These are phyloP conservation scores for Ophion costatus DNA, from an alignment of 2,888 invertebrate genomes.

Conservation along the genomic window DNA sequence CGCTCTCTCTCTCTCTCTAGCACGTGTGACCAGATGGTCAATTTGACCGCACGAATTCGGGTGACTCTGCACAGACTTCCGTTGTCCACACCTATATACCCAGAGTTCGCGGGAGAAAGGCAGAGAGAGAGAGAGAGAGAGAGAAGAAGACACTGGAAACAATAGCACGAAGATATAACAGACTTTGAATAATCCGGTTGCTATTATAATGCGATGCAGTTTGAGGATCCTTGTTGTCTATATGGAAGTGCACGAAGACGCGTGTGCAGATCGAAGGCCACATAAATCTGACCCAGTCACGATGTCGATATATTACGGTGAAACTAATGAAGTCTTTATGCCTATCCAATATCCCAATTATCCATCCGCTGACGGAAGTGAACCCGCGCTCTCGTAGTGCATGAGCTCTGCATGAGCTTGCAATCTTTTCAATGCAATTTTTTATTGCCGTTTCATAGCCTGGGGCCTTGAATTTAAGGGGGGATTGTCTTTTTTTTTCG, in stretches of 20 bases:
- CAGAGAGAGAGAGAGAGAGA: background rate
- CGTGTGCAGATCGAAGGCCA: background rate
- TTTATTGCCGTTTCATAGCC: too few relatives aligned
- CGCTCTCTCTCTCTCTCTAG: background rate
- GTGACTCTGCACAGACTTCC: background rate
- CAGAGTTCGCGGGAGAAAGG: background rate
- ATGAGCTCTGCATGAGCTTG: background rate
- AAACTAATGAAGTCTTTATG: background rate
- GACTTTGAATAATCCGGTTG: constrained; percentile 45
- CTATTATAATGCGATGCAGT: constrained; percentile 44
- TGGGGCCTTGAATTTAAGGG: too few relatives aligned
- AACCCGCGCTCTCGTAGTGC: background rate
- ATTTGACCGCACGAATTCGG: constrained; percentile 6
- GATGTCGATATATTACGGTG: constrained; percentile 28
- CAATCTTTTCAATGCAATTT: too few relatives aligned
- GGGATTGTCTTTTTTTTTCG: too few relatives aligned
- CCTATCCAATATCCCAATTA: constrained; percentile 1
- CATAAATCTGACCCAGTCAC: background rate
- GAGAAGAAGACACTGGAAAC: background rate
- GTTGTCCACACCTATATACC: constrained; percentile 1
- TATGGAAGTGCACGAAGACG: background rate
- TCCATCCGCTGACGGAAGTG: background rate
- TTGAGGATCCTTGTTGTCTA: background rate
- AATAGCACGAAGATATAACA: constrained; percentile 9
- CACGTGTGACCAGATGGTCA: background rate